Evolutionary conservation across 2,113 vertebrate species (phyloP).

Genomic region (Alosa alosa): DNA sequence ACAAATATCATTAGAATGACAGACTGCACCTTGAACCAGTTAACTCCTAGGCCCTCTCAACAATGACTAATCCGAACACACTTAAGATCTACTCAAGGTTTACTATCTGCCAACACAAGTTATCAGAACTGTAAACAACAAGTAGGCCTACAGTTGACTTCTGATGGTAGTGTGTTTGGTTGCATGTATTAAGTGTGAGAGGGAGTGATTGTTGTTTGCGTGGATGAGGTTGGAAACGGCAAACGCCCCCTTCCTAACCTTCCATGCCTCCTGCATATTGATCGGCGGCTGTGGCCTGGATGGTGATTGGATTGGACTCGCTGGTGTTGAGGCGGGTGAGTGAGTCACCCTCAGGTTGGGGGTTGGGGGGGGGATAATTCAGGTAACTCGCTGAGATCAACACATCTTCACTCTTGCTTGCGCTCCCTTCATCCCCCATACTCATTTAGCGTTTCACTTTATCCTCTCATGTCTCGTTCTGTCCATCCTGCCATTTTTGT

Average conservation of each 20-base stretch:
- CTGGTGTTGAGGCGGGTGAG: neutral
- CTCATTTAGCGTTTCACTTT: neutral
- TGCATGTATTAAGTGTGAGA: neutral
- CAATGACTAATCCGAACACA: neutral
- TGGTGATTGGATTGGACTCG: neutral
- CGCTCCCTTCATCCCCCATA: neutral
- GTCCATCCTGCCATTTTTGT: conserved; percentile 15
- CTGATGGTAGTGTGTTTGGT: neutral
- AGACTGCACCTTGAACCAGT: neutral
- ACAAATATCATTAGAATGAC: neutral
- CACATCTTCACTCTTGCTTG: neutral
- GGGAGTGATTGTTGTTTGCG: neutral
- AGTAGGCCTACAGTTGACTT: neutral
- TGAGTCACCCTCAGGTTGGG: neutral
- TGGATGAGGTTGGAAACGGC: neutral
- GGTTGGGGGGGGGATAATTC: neutral
- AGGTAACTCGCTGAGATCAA: conserved; percentile 6
- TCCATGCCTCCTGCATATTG: conserved; percentile 15
- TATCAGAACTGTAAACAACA: neutral
- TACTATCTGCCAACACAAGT: neutral
- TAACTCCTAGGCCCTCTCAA: neutral
- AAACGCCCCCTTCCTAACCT: neutral
- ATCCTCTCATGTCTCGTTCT: neutral
- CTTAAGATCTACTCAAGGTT: neutral
- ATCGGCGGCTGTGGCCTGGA: neutral